Conservation (phyloP, 2,113 vertebrate genomes). For the Hemiscyllium ocellatum region DNA sequence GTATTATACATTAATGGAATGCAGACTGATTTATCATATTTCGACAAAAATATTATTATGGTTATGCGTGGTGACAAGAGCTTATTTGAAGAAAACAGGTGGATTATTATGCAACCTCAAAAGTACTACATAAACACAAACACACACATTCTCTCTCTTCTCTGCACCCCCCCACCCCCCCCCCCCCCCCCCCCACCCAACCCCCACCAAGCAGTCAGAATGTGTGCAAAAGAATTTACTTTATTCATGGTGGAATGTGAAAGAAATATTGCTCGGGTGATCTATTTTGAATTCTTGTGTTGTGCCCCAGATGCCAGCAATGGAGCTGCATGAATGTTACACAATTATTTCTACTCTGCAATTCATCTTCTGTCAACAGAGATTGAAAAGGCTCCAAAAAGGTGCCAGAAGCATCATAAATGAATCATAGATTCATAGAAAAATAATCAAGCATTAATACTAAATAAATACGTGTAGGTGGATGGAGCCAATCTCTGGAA, state of each 20-base stretch:
- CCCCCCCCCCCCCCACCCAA: too few species aligned
- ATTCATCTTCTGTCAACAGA: background rate
- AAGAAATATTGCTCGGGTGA: background rate
- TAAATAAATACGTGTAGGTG: background rate
- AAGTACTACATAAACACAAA: background rate
- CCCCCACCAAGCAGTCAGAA: background rate
- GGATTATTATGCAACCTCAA: background rate
- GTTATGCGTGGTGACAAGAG: background rate
- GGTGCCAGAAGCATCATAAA: background rate
- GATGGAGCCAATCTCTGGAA: background rate
- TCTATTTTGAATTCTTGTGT: background rate
- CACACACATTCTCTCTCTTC: too few species aligned
- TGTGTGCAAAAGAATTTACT: background rate
- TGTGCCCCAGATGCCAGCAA: background rate
- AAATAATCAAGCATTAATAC: background rate
- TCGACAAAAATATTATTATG: background rate
- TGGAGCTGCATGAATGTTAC: background rate
- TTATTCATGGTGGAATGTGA: background rate
- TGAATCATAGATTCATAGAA: background rate
- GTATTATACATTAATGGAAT: background rate
- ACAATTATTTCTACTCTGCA: background rate
- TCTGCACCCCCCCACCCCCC: too few species aligned
- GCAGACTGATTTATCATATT: background rate
- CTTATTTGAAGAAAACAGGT: background rate
- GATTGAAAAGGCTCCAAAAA: background rate